Evolutionary conservation across 2,888 invertebrate species (phyloP), one percentile per base, ranked within the genome.

Genomic region (Ectemnius continuus): DNA sequence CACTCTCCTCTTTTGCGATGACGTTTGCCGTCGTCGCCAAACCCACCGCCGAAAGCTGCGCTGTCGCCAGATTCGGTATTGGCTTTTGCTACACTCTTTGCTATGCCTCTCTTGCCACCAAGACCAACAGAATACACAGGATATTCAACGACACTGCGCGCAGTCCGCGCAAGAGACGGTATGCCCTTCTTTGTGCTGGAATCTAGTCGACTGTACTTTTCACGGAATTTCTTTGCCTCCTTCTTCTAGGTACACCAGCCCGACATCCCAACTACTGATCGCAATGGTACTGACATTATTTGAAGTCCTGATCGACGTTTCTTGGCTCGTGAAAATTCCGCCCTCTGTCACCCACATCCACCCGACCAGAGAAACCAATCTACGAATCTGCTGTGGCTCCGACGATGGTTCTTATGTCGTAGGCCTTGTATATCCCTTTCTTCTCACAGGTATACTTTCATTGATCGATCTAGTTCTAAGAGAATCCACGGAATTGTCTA

Each of bases 101-200:
- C 81, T 93, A 93, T 82, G 91, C 93, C 0, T 92, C 93, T 11
- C 91, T 93, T 20, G 91, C 93, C 13, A 92, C 93, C 8, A 93
- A 93, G 84, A 93, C 92, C 45, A 93, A 92, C 80, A 86, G 93
- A 62, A 93, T 93, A 61, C 92, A 93, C 36, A 87, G 93, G 71
- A 93, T 93, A 82, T 93, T 93, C 87, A 92, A 91, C 84, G 89
- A 88, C 5, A 82, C 80, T 0, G 85, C 82, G 0, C 80, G 86
- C 64, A 89, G 89, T 61, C 88, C 91, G 2, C 88, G 91, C 48
- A 91, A 91, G 60, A 91, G 92, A n/a, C 91, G 90, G 82, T 91
- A 87, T 14, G 66, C 11, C 0, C 58, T 16, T 18, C 23, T 20
- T 20, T 26, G 23, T 20, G 3, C 2, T 28, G 8, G n/a, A 28